Evolutionary conservation across 35 echinoderm and acorn worm species (phyloP).

Genomic region (Hemicentrotus pulcherrimus): DNA sequence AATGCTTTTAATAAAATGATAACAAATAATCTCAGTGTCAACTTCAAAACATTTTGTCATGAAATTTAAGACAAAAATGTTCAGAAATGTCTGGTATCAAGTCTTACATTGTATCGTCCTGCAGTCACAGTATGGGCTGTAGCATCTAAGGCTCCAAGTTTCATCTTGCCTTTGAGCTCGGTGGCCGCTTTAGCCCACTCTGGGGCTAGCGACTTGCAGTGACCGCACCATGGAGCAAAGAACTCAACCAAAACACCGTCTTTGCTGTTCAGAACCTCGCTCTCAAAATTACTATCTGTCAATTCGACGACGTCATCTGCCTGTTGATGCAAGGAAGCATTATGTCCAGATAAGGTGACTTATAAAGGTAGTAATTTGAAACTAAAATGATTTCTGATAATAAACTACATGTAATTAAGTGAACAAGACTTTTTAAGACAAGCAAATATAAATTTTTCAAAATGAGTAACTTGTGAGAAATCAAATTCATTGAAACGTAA

Average conservation of each 20-base stretch:
- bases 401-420: too few relatives aligned
- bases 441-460: too few relatives aligned
- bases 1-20: too few relatives aligned
- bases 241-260: conserved; percentile 93
- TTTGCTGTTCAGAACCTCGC: conserved; percentile 69
- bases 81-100: background rate
- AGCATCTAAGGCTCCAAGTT: conserved; percentile 90
- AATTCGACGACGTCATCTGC: conserved; percentile 72
- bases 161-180: conserved; percentile 88
- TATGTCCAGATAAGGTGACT: background rate
- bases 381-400: too few relatives aligned
- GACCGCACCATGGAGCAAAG: conserved; percentile 99
- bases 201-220: conserved; percentile 84
- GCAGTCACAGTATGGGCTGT: conserved; percentile 78
- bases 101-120: conserved; percentile 71
- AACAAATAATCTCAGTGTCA: too few relatives aligned
- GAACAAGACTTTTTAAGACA: too few relatives aligned
- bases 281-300: conserved; percentile 95
- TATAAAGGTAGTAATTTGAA: too few relatives aligned
- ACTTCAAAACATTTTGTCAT: too few relatives aligned
- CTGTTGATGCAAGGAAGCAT: background rate
- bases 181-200: conserved; percentile 85
- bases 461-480: too few relatives aligned
- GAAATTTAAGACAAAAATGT: too few relatives aligned
- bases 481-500: too few relatives aligned